Conservation (phyloP, 2,797 vertebrate species). For the Sphenodon punctatus region DNA sequence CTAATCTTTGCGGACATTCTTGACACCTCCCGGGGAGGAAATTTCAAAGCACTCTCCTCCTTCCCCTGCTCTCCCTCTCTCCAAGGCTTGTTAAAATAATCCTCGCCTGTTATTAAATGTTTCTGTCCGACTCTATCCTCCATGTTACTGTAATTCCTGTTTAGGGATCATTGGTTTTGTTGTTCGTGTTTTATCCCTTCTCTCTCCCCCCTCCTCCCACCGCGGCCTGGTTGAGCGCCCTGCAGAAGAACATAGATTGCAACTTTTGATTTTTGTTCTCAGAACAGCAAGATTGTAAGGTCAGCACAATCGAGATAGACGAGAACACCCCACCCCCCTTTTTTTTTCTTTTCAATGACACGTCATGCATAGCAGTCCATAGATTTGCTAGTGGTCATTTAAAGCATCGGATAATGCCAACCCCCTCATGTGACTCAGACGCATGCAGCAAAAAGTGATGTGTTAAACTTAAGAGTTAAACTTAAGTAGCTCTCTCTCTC, state of each 20-base stretch:
- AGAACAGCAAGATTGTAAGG: constrained; percentile 34
- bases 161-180: constrained; percentile 56
- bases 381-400: constrained; percentile 51
- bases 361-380: constrained; percentile 40
- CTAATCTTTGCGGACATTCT: constrained; percentile 69
- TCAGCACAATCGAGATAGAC: constrained; percentile 42
- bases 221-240: constrained; percentile 37
- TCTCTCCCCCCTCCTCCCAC: not conserved
- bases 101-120: constrained; percentile 14
- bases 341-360: constrained; percentile 49
- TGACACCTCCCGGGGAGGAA: constrained; percentile 66
- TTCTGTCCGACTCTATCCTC: constrained; percentile 42
- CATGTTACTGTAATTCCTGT: constrained; percentile 29
- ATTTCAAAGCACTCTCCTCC: constrained; percentile 52
- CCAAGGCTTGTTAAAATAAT: constrained; percentile 49
- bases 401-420: constrained; percentile 65
- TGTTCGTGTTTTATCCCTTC: not conserved
- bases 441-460: constrained; percentile 20
- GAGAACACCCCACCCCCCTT: constrained; percentile 8
- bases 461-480: constrained; percentile 26
- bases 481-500: constrained; percentile 3
- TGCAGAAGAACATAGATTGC: constrained; percentile 47
- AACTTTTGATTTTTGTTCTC: constrained; percentile 43
- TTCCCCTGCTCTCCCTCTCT: constrained; percentile 15
- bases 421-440: constrained; percentile 30